Conservation (phyloP, 2,797 vertebrate genomes). For the Characodon lateralis region DNA sequence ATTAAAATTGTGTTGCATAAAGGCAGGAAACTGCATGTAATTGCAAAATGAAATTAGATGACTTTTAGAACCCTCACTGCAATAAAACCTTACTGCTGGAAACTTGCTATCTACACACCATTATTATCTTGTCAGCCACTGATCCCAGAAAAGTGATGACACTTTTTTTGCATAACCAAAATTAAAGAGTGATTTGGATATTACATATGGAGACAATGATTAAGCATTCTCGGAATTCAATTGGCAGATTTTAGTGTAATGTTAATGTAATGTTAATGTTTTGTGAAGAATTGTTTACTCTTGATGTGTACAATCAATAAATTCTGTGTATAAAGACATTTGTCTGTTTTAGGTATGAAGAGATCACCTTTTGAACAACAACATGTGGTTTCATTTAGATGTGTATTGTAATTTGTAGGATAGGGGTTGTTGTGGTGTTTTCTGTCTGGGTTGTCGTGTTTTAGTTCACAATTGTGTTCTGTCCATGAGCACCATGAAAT, state of each 20-base stretch:
- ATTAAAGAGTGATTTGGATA: constrained; percentile 31
- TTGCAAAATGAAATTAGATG: background rate
- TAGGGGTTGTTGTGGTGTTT: no score
- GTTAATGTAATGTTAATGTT: background rate
- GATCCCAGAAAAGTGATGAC: constrained; percentile 50
- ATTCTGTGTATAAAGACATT: background rate
- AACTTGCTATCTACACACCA: constrained; percentile 52
- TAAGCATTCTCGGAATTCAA: background rate
- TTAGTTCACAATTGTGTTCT: background rate
- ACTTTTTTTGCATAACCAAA: constrained; percentile 51
- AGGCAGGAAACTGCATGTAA: constrained; percentile 6
- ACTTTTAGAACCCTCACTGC: background rate
- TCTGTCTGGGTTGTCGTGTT: background rate
- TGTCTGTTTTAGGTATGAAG: background rate
- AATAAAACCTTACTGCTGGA: constrained; percentile 54
- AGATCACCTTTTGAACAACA: background rate
- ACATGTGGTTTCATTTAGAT: no score
- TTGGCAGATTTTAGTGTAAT: background rate
- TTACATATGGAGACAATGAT: constrained; percentile 7
- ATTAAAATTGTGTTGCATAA: background rate
- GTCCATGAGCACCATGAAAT: constrained; percentile 2
- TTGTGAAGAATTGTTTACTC: background rate
- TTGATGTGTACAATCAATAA: background rate
- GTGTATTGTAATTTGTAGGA: background rate
- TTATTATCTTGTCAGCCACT: constrained; percentile 69